Evolutionary conservation across 2,113 vertebrate species (phyloP).

Genomic region (Protomyctophum bolini): DNA sequence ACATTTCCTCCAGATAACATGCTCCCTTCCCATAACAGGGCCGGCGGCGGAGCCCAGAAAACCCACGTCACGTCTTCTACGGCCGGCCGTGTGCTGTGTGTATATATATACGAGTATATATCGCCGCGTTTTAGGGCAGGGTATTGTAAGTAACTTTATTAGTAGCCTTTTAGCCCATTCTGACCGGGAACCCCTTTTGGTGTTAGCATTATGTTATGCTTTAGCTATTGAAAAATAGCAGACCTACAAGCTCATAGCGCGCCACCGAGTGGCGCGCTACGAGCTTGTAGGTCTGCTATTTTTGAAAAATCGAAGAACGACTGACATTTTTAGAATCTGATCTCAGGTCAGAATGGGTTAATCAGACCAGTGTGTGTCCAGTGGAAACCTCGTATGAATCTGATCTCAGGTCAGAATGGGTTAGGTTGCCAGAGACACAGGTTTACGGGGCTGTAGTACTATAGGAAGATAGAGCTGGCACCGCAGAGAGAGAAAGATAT

Average conservation of each 20-base stretch:
- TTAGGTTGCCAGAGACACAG: constrained; percentile 66
- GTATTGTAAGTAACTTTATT: constrained; percentile 72
- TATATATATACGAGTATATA: constrained; percentile 37
- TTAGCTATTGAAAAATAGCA: too few species aligned
- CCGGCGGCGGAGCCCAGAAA: constrained; percentile 59
- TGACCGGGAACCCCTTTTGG: too few species aligned
- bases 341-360: too few species aligned
- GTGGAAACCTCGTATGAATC: too few species aligned
- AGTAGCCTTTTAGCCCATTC: constrained; percentile 77
- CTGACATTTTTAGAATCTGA: too few species aligned
- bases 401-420: too few species aligned
- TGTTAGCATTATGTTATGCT: too few species aligned
- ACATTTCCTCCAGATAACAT: constrained; percentile 85
- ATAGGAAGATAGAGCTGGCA: constrained; percentile 45
- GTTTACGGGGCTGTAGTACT: constrained; percentile 58
- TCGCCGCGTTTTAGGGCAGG: constrained; percentile 64
- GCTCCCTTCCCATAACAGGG: constrained; percentile 80
- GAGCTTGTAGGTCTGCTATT: too few species aligned
- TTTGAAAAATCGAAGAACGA: too few species aligned
- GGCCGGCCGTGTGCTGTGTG: constrained; percentile 43
- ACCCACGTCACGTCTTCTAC: constrained; percentile 63
- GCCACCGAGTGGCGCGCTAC: too few species aligned
- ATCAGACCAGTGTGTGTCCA: too few species aligned
- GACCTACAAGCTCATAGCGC: too few species aligned
- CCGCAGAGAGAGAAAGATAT: constrained; percentile 11